Conservation (phyloP, 2,797 vertebrate genomes). For the Perodicticus potto region DNA sequence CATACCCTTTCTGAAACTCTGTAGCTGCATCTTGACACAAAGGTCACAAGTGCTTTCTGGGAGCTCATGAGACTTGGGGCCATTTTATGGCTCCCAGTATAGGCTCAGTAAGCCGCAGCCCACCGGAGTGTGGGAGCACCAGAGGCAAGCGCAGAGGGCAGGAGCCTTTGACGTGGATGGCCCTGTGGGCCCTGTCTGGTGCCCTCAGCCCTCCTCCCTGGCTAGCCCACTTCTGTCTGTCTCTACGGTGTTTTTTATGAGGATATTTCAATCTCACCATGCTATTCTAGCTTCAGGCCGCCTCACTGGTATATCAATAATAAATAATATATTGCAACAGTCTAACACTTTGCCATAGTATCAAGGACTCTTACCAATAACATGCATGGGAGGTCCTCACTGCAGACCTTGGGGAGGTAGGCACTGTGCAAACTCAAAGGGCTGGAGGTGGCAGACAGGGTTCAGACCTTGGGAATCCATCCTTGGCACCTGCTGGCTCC, state of each 20-base stretch:
- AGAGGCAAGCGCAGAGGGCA: fast-evolving
- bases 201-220: fast-evolving
- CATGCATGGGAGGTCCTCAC: background rate
- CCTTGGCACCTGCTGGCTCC: background rate
- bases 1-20: background rate
- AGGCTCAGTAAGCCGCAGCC: fast-evolving
- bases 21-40: background rate
- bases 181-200: fast-evolving
- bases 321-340: background rate
- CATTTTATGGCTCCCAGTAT: background rate
- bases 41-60: background rate
- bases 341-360: background rate
- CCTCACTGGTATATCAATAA: slow-evolving; percentile 41
- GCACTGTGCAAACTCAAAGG: background rate
- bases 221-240: background rate
- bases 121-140: fast-evolving
- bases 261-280: background rate
- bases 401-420: background rate
- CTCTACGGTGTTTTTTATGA: background rate
- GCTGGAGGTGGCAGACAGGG: too few relatives aligned
- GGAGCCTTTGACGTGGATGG: fast-evolving
- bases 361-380: slow-evolving; percentile 13
- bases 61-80: fast-evolving
- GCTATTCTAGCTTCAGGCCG: slow-evolving; percentile 1
- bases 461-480: fast-evolving